phyloP scores from a whole-genome alignment of 2,797 vertebrate species.

The Etheostoma nigrum region DNA sequence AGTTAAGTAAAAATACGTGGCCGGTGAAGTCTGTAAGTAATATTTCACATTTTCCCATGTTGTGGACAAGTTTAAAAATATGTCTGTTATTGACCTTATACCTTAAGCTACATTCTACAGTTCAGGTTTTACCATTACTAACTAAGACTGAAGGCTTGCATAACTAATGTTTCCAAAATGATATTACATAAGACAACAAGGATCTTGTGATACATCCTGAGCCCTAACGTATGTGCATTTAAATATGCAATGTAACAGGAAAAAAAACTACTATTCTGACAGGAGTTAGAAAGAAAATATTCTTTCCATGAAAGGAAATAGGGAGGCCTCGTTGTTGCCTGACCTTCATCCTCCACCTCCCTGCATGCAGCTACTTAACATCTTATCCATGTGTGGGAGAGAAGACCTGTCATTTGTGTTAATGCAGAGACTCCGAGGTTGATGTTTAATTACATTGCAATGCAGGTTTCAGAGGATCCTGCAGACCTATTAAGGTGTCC shows the following conservation, averaged over 20 bases:
- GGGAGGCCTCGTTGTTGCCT: conserved; percentile 1
- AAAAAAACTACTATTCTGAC: not conserved
- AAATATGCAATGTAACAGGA: not conserved
- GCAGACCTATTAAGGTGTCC: not conserved
- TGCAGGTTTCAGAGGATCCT: conserved; percentile 18
- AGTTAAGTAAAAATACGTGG: conserved; percentile 66
- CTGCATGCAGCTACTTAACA: conserved; percentile 23
- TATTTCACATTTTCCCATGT: conserved; percentile 32
- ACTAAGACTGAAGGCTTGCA: not conserved
- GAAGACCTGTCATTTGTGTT: conserved; percentile 45
- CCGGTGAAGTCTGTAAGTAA: conserved; percentile 45
- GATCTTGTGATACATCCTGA: conserved; percentile 6
- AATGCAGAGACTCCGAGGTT: conserved; percentile 14
- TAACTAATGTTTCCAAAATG: not conserved
- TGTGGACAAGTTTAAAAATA: conserved; percentile 21
- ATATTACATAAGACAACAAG: conserved; percentile 7
- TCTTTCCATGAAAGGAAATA: not conserved
- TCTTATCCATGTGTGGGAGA: conserved; percentile 47
- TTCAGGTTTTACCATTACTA: conserved; percentile 13
- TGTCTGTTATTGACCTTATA: not conserved
- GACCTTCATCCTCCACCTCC: conserved; percentile 29
- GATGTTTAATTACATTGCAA: conserved; percentile 54
- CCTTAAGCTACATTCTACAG: not conserved
- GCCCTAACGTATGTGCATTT: not conserved
- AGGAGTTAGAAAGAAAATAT: not conserved